Evolutionary conservation across 2,113 vertebrate species (phyloP).

Genomic region (Microtus montanus): DNA sequence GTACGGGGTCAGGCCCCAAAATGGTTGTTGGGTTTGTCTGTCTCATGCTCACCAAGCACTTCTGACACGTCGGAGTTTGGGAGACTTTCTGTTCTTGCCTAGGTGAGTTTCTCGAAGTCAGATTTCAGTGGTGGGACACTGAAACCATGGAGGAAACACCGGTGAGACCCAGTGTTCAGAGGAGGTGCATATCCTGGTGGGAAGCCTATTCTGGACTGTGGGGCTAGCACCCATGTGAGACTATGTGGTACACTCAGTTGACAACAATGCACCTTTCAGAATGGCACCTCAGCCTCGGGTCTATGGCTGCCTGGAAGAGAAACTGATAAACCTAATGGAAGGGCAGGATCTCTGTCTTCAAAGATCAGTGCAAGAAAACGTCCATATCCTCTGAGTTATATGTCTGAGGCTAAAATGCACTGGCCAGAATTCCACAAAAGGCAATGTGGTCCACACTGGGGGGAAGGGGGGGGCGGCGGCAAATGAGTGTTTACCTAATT

Average conservation of each 20-base stretch:
- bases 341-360: neutral
- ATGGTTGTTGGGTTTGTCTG: neutral
- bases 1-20: neutral
- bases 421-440: neutral
- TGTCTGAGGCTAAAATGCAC: neutral
- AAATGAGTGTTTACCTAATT: neutral
- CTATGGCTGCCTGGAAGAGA: neutral
- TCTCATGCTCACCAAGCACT: neutral
- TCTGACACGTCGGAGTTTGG: neutral
- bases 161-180: neutral
- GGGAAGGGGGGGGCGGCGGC: neutral
- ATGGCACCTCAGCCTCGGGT: neutral
- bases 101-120: neutral
- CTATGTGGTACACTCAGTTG: neutral
- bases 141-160: neutral
- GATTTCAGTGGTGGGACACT: neutral
- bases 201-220: neutral
- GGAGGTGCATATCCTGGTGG: neutral
- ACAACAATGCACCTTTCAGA: neutral
- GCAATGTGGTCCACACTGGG: neutral
- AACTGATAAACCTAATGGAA: constrained; percentile 10
- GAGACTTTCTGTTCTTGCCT: neutral
- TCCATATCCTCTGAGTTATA: neutral
- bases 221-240: neutral
- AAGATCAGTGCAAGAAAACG: neutral